Evolutionary conservation across 2,888 invertebrate genomes (phyloP), one percentile per base, ranked within the genome.

Genomic region (Caenorhabditis panamensis): DNA sequence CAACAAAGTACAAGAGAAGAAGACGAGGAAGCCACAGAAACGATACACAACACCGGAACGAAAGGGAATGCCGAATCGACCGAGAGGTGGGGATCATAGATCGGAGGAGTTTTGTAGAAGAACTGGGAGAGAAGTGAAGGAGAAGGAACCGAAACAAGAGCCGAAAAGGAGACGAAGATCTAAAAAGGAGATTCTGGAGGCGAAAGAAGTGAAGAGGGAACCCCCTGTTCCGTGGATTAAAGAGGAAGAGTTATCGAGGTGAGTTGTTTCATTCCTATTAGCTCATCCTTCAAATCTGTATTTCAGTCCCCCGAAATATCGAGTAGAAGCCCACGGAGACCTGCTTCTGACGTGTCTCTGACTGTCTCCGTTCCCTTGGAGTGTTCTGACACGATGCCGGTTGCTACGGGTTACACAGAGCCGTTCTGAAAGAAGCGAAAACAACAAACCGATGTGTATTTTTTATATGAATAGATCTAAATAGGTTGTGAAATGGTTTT

Each of bases 401-500:
- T 66, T 66, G 53, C 64, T 22, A 53, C 22, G 37, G 64, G 64
- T 26, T 53, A 66, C 64, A 13, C n/a, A n/a, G n/a, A n/a, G n/a
- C n/a, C n/a, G n/a, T n/a, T n/a, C n/a, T n/a, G n/a, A n/a, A n/a
- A n/a, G 36, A 36, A 36, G 5, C 36, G 36, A 36, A 36, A 36
- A 36, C 36, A n/a, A n/a, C n/a, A n/a, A n/a, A n/a, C n/a, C n/a
- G n/a, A n/a, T n/a, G n/a, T n/a, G n/a, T n/a, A n/a, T n/a, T n/a
- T n/a, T n/a, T n/a, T n/a, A n/a, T 36, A 36, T 36, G 11, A 36
- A 36, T 36, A 5, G 36, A 36, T 36, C 11, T 11, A 11, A 36
- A 8, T 36, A 36, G 11, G 36, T 36, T 36, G 36, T 8, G 11
- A 36, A 11, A 11, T 36, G 36, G 11, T 36, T n/a, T n/a, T n/a